Base-by-base conservation (phyloP, 2,888 invertebrate genomes). In the Euplexia lucipara region DNA sequence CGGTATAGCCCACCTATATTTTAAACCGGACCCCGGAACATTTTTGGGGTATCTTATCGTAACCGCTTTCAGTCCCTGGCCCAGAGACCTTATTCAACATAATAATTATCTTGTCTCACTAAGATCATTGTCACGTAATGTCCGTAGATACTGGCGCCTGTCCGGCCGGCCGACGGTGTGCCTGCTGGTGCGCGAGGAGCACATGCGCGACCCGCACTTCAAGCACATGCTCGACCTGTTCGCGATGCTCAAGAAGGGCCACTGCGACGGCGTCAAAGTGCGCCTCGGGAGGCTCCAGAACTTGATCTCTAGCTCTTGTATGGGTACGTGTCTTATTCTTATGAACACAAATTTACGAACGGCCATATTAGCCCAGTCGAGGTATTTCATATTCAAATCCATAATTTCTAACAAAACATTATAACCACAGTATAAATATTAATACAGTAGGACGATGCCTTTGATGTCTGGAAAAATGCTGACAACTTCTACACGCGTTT, bases 151-250 rank as follows among this genome's bases (percentile, higher is more conserved):
- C 91, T 99, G 99, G 99, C 97, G 99, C 64, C 94, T 99, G 48
- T 98, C 99, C 0, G 99, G 99, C 0, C 96, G 99, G 41, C 99
- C 99, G 0, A 99, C 99, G 0, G 99, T 99, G 68, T 99, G 99
- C 86, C 96, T 99, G 83, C 93, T 99, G 39, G 98, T 99, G 62
- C 96, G 99, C 44, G 99, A 99, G 90, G 99, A 99, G 87, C 98
- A 99, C 88, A 98, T 99, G 98, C 96, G 98, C 44, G 99, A 99
- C 95, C 98, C 98, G 0, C 98, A 99, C 89, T 99, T 99, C 90
- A 98, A 98, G 87, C 98, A 99, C 93, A 98, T 99, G 98, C 94
- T 99, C 18, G 99, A 99, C 88, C 95, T 99, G 61, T 96, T 99
- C 86, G 99, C 99, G 8, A 98, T 99, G 98, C 95, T 99, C 53